Base-by-base conservation (phyloP, 2,888 invertebrate genomes). In the Diarsia dahlii region DNA sequence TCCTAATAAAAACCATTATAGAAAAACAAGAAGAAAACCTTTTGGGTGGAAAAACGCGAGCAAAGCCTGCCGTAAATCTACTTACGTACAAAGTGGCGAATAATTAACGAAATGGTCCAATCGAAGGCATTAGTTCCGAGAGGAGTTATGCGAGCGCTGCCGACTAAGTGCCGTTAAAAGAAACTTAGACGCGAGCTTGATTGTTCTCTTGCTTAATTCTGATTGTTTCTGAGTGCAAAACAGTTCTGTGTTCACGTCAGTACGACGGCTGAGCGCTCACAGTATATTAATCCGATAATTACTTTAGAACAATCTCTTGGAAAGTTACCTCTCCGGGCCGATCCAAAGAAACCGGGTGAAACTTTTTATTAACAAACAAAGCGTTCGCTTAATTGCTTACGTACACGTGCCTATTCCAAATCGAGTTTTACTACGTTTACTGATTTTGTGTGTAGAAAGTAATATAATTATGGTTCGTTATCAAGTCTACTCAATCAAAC, bases 101-200 rank as follows among this genome's bases (percentile, higher is more conserved):
- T 96, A 96, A 96, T 96, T 96, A 96, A 95, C 95, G 95, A 93
- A 96, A 96, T 96, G 96, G 96, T 93, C 96, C 95, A 94, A 96
- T 96, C 95, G 95, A 93, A 94, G 93, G 95, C 95, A 95, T 96
- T 96, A 95, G 95, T 95, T 95, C 90, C 91, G 88, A 92, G 92
- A 91, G 94, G 94, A 96, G 93, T 95, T 96, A 95, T 95, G 94
- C 95, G 93, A 93, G 90, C 90, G 93, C 92, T 89, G 90, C 87
- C 91, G 89, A 91, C 94, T 95, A 96, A 96, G 95, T 94, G 95
- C 95, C 95, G 96, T 95, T 96, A 95, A 96, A 96, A 95, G 96
- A 95, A 96, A 96, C 95, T 96, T 95, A 94, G 95, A 95, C 94
- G 94, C 93, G 94, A 91, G 93, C 94, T 91, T 92, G 94, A 95